These are phyloP conservation scores for Nothocercus julius DNA, from an alignment of 2,113 vertebrate species.

Conservation along the genomic window DNA sequence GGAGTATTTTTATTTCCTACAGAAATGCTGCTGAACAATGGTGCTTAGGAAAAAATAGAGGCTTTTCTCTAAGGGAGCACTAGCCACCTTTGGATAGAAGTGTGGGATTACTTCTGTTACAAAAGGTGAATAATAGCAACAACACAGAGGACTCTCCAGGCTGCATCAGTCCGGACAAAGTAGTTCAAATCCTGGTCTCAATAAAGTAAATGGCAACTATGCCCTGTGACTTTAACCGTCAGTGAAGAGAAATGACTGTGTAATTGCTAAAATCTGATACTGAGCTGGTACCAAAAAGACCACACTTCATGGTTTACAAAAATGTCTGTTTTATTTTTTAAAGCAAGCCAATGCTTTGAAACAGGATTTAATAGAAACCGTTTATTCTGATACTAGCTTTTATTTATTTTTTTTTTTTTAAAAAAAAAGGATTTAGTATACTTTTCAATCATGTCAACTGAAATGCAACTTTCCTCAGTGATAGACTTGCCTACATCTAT, in stretches of 20 bases:
- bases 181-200: conserved; percentile 21
- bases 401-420: not conserved
- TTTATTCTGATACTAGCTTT: not conserved
- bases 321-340: not conserved
- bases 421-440: conserved; percentile 39
- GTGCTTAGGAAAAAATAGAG: not conserved
- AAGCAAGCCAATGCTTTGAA: not conserved
- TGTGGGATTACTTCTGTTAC: not conserved
- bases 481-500: conserved; percentile 63
- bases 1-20: conserved; percentile 38
- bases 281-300: not conserved
- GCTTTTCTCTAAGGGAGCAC: not conserved
- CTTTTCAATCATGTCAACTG: conserved; percentile 60
- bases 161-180: not conserved
- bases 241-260: conserved; percentile 12
- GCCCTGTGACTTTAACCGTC: conserved; percentile 34
- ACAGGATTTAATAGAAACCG: not conserved
- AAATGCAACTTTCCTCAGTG: conserved; percentile 49
- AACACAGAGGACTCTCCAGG: not conserved
- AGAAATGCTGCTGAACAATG: not conserved
- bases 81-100: not conserved
- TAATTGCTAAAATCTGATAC: conserved; percentile 22
- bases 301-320: not conserved
- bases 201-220: conserved; percentile 28
- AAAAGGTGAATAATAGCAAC: not conserved